Percentiles rank a stretch among this genome's conserved stretches.
Conservation (phyloP, 2,113 vertebrate genomes). For the Cheirogaleus medius region DNA sequence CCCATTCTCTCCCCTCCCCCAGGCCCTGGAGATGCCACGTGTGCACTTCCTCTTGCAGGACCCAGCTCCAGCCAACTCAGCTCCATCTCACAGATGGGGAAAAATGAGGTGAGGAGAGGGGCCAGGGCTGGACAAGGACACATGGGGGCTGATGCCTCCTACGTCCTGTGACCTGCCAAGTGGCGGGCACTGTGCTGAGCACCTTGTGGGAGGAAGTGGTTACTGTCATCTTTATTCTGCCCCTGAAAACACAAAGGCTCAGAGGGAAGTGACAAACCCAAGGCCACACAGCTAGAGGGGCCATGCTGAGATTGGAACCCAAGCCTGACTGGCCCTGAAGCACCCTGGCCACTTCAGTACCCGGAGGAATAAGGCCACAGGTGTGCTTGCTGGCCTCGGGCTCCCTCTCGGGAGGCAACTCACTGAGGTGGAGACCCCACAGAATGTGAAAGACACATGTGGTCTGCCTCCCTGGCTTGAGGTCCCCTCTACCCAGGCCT, state of each 20-base stretch:
- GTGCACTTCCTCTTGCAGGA: background rate
- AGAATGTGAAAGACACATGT: background rate
- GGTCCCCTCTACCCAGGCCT: background rate
- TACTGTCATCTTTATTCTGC: background rate
- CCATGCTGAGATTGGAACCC: background rate
- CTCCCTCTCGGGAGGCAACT: background rate
- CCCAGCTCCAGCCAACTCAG: background rate
- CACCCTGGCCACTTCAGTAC: background rate
- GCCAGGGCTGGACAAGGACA: background rate
- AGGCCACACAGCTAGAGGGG: background rate
- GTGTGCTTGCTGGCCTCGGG: background rate
- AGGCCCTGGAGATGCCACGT: conserved; percentile 37
- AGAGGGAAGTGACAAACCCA: conserved; percentile 12
- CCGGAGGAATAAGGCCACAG: background rate
- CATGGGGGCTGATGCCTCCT: background rate
- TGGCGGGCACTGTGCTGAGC: background rate
- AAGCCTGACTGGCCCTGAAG: background rate
- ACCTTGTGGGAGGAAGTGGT: background rate
- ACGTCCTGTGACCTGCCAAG: background rate
- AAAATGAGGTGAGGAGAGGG: background rate
- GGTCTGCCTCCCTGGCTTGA: background rate
- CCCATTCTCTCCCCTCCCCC: background rate
- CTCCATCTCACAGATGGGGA: background rate
- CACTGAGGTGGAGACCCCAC: background rate
- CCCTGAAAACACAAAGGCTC: background rate